Base-by-base conservation (phyloP, 2,888 invertebrate species). In the Lampropteryx suffumata region DNA sequence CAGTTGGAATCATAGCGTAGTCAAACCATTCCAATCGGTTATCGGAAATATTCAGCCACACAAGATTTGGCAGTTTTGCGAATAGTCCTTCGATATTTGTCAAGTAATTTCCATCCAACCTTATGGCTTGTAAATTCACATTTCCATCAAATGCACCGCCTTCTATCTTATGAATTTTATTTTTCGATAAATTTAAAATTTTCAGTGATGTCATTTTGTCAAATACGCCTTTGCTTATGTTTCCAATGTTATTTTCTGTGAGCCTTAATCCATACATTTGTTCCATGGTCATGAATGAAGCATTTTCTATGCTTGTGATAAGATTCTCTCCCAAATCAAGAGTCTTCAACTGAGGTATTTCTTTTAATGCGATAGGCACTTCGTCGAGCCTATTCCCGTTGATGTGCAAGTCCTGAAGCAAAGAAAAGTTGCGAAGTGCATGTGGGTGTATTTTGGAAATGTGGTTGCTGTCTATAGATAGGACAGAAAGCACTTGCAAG, bases 241-340 rank as follows among this genome's bases (percentile, higher is more conserved):
- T 95, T 47, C 94, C 94, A 67, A 95, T 95, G 77, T 94, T 94
- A 80, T 98, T 98, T 84, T 96, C 95, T 21, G 96, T 96, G 52
- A 98, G 84, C 68, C 96, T 92, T 50, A 98, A 88, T 13, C 96
- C 95, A 71, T 95, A 95, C 76, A 98, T 92, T 71, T 95, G 94
- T 66, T 93, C 92, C 92, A 97, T 92, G 62, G 94, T 93, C 77
- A 93, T 92, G 72, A 97, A 95, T n/a, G 95, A 95, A 49, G 94
- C 93, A 75, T 95, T 95, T 65, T 93, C 94, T 66, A 97, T 92
- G 63, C 92, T 92, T 42, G 94, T 92, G 67, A 98, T 95, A 71
- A 94, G 93, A 84, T 97, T 98, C 84, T 96, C 95, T 21, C 96
- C 96, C 62, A 98, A 91, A 82, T 97, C 96, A 55, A 98, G 88